phyloP scores from a whole-genome alignment of 2,888 invertebrate genomes.

The Brenthis daphne region DNA sequence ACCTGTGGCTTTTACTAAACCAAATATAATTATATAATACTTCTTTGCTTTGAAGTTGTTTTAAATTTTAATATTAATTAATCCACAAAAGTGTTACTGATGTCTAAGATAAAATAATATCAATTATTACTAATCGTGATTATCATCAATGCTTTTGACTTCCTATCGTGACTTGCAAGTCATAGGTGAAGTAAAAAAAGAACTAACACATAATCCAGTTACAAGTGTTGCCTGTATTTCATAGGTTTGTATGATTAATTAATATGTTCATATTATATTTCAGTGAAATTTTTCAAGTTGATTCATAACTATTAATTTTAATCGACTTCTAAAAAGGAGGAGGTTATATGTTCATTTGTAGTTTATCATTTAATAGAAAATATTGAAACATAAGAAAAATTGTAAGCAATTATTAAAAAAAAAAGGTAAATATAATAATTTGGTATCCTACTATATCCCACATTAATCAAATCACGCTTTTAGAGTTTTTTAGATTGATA shows the following conservation, averaged over 20 bases:
- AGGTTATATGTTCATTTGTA: too few relatives aligned
- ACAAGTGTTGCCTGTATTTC: conserved; percentile 13
- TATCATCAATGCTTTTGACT: conserved; percentile 16
- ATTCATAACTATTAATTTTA: background rate
- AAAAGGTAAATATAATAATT: too few relatives aligned
- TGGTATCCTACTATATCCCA: too few relatives aligned
- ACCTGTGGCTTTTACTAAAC: too few relatives aligned
- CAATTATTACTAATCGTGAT: conserved; percentile 10
- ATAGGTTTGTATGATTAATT: background rate
- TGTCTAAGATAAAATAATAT: conserved; percentile 5
- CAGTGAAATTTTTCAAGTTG: background rate
- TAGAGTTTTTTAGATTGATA: too few relatives aligned
- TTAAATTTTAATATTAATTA: background rate
- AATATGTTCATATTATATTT: background rate
- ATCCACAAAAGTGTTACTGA: background rate
- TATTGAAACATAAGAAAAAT: too few relatives aligned
- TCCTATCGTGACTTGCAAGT: conserved; percentile 13
- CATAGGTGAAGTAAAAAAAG: conserved; percentile 6
- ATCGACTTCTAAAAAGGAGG: background rate
- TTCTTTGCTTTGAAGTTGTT: too few relatives aligned
- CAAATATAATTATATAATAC: too few relatives aligned
- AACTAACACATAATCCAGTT: background rate
- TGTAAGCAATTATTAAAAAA: too few relatives aligned
- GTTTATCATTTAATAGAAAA: too few relatives aligned
- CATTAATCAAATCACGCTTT: too few relatives aligned